Base-by-base conservation (phyloP, 2,113 vertebrate genomes). In the Alosa alosa region DNA sequence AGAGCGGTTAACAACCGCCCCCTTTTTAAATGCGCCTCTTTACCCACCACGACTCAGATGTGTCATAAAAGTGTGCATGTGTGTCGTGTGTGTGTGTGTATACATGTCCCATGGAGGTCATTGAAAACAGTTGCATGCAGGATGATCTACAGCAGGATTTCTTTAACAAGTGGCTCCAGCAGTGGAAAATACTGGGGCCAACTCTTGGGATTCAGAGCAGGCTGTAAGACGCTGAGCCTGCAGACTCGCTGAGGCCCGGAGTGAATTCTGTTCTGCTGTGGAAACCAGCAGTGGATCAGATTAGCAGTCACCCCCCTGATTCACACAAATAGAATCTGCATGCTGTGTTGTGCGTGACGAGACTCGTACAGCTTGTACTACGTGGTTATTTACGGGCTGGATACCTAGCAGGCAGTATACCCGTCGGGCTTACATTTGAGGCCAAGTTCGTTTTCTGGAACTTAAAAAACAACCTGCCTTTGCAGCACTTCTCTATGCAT, bases 101-200 rank as follows among this genome's bases (percentile, higher is more conserved):
- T 39, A 36, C 13, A 22, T 72, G n/a, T 72, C 64, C 25, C 25
- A 39, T 36, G 11, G 31, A 78, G 72, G 72, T 17, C 36, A 39
- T 78, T 78, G 11, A 17, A 39, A 36, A 78, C 4, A 39, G 72
- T 78, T 78, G 72, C 68, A 36, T 15, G 25, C 25, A 57, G 41
- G 0, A 2, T 83, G 39, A 82, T 89, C 50, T 83, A 81, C 60
- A 44, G 81, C 86, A 88, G 84, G 75, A 55, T 90, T 85, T 85
- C 55, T 85, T 84, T 78, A 84, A 85, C 81, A 84, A 86, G 75
- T 22, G 13, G 44, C 46, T 87, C 20, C 10, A 41, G 72, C 68
- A 44, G 9, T 88, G 87, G 83, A 88, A 88, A 87, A 31, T 84
- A 36, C 88, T 78, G 15, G 78, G 55, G 45, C 81, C 81, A 22